Percentiles rank a stretch among this genome's conserved stretches.
These are phyloP conservation scores for Tubulanus polymorphus DNA, from an alignment of 2,888 invertebrate genomes.

Conservation along the genomic window DNA sequence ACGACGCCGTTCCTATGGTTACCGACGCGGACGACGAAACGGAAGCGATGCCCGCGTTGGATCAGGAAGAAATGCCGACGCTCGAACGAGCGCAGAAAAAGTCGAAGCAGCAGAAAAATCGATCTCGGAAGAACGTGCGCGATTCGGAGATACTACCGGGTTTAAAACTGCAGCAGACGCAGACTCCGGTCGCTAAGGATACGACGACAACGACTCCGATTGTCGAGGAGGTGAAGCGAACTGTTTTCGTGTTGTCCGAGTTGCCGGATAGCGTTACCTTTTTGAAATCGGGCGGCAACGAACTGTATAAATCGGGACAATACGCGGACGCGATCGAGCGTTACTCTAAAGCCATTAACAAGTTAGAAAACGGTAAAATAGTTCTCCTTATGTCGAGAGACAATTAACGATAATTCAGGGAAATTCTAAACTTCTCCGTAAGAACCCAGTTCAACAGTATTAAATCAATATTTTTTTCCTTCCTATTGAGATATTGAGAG, in stretches of 20 bases:
- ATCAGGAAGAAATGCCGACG: background rate
- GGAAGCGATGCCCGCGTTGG: background rate
- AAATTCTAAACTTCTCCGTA: no score
- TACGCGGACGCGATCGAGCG: constrained; percentile 42
- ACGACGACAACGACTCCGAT: background rate
- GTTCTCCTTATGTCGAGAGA: no score
- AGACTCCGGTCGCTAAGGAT: no score
- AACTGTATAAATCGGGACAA: constrained; percentile 44
- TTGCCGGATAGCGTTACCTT: constrained; percentile 27
- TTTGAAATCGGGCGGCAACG: constrained; percentile 39
- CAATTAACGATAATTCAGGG: no score
- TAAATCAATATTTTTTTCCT: no score
- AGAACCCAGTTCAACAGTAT: no score
- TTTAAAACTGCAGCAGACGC: no score
- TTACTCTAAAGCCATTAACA: constrained; percentile 35
- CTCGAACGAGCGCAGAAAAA: background rate
- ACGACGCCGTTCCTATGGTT: no score
- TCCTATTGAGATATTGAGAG: no score
- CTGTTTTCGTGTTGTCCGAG: constrained; percentile 26
- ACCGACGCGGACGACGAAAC: no score
- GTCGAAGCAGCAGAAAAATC: background rate
- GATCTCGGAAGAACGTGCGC: no score
- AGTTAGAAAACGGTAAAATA: background rate
- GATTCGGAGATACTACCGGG: no score
- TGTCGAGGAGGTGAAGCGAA: background rate